Conservation (phyloP, 2,113 vertebrate species). For the Porphyrio hochstetteri region DNA sequence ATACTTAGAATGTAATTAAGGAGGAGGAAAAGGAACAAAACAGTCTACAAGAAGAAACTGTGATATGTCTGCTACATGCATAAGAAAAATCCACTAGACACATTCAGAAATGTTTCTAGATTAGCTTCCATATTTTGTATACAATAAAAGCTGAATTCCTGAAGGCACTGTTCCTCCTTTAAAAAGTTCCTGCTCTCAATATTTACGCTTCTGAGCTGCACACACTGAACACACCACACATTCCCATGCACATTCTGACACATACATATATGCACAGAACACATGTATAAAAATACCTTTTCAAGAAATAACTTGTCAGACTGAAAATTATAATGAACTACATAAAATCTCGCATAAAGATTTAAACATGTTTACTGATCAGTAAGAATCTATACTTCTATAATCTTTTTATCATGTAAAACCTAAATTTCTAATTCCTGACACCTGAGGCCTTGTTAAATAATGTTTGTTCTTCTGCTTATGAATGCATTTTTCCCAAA, state of each 20-base stretch:
- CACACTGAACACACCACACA: neutral
- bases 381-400: neutral
- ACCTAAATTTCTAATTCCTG: constrained; percentile 2
- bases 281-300: neutral
- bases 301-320: neutral
- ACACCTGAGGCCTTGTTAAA: constrained; percentile 52
- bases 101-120: neutral
- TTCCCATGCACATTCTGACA: neutral
- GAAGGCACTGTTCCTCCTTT: neutral
- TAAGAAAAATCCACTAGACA: neutral
- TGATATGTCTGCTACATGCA: neutral
- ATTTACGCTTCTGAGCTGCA: neutral
- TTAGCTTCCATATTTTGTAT: neutral
- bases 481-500: constrained; percentile 64
- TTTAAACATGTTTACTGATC: neutral
- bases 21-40: neutral
- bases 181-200: neutral
- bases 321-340: neutral
- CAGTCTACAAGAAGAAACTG: neutral
- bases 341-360: neutral
- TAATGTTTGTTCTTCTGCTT: constrained; percentile 49
- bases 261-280: neutral
- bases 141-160: neutral
- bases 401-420: neutral
- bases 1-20: neutral